Percentiles rank a stretch among this genome's conserved stretches.
phyloP scores from a whole-genome alignment of 2,113 vertebrate species.

The Gobio gobio region DNA sequence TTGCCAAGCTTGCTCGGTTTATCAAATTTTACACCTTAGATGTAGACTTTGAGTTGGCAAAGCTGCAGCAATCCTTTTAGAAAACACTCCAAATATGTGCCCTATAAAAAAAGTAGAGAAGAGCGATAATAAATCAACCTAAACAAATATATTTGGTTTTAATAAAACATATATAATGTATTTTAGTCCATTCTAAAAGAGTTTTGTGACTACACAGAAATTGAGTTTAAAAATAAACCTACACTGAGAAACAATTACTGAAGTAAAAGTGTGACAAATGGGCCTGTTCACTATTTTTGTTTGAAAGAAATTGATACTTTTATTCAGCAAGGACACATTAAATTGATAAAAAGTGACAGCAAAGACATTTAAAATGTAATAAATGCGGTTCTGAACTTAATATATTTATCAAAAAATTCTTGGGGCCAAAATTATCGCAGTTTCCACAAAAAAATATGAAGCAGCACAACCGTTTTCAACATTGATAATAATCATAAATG shows the following conservation, averaged over 20 bases:
- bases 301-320: no score
- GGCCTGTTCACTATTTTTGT: no score
- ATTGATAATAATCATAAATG: not conserved
- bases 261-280: not conserved
- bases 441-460: not conserved
- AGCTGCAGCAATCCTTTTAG: not conserved
- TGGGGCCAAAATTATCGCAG: no score
- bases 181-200: not conserved
- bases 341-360: not conserved
- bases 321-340: no score
- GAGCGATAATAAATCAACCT: slow-evolving; percentile 7
- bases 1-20: slow-evolving; percentile 49
- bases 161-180: not conserved
- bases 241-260: not conserved
- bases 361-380: not conserved
- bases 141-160: slow-evolving; percentile 52
- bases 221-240: not conserved
- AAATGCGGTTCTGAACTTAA: not conserved
- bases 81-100: slow-evolving; percentile 10
- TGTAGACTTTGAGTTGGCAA: not conserved
- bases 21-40: slow-evolving; percentile 9
- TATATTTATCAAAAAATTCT: no score
- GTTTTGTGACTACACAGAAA: not conserved
- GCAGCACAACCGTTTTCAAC: not conserved
- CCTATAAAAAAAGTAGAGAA: not conserved